A percentile compares a stretch with the other conserved stretches of the same genome.
These are phyloP conservation scores for Seriola rivoliana DNA, from an alignment of 2,113 vertebrate genomes.

Conservation along the genomic window DNA sequence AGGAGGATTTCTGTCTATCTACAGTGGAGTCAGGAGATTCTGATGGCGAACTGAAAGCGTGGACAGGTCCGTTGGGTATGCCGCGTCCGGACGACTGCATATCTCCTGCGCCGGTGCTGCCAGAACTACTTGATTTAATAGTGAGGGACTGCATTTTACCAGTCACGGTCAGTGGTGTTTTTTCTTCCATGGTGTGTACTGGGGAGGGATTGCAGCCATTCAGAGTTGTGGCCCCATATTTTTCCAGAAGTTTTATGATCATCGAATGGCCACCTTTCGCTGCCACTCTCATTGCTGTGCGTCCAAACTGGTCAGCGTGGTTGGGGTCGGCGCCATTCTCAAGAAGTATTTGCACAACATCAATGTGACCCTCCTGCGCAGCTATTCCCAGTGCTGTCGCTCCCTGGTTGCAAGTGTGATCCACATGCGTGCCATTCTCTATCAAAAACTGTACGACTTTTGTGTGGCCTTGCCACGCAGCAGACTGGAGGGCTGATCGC, in stretches of 20 bases:
- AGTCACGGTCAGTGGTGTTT: slow-evolving; percentile 86
- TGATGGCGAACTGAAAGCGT: slow-evolving; percentile 96
- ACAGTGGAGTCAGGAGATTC: slow-evolving; percentile 97
- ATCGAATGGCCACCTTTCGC: slow-evolving; percentile 95
- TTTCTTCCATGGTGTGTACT: slow-evolving; percentile 96
- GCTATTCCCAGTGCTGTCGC: slow-evolving; percentile 97
- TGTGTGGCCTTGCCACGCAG: slow-evolving; percentile 96
- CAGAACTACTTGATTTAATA: slow-evolving; percentile 96
- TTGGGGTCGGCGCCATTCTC: slow-evolving; percentile 96
- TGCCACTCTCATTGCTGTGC: slow-evolving; percentile 97
- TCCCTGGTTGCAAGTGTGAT: slow-evolving; percentile 97
- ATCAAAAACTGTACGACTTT: slow-evolving; percentile 95
- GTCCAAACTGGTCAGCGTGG: slow-evolving; percentile 97
- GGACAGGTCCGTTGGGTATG: slow-evolving; percentile 91
- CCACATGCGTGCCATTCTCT: slow-evolving; percentile 91
- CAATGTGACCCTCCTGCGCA: slow-evolving; percentile 97
- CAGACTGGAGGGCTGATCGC: slow-evolving; percentile 95
- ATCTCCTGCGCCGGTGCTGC: slow-evolving; percentile 93
- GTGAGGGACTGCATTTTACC: slow-evolving; percentile 94
- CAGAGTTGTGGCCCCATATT: slow-evolving; percentile 92
- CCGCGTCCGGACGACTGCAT: slow-evolving; percentile 89
- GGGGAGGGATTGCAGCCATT: slow-evolving; percentile 96
- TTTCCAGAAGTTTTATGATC: slow-evolving; percentile 95
- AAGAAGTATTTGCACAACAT: slow-evolving; percentile 93
- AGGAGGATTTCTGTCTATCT: slow-evolving; percentile 94